Base-by-base conservation (phyloP, 2,113 vertebrate genomes). In the Anthoscopus minutus region DNA sequence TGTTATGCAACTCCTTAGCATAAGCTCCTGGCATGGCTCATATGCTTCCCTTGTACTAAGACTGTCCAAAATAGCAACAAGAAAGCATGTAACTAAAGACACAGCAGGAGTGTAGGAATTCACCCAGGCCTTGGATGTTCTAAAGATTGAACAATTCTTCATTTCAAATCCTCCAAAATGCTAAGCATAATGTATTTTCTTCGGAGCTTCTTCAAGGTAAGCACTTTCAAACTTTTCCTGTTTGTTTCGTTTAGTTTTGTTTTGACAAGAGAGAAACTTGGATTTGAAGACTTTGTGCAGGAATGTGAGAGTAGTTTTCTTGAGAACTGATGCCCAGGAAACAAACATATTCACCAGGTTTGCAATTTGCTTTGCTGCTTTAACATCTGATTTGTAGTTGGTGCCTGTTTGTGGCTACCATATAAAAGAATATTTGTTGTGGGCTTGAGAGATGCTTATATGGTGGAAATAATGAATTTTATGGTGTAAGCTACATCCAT, bases 121-220 rank as follows among this genome's bases (percentile, higher is more conserved):
- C 95, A 92, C 94, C 89, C 94, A 91, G 95, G 96, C 96, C 94
- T 96, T 92, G 96, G 92, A 95, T 94, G 77, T 87, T 80, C 74
- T 58, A 66, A 92, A 84, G 80, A 85, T 35, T 80, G 78, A 81
- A 88, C 92, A 95, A 90, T 79, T 94, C 86, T 70, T 96, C 73
- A 38, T 86, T 97, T 93, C 80, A 88, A 94, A 72, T 57, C 84
- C 56, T 94, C 94, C 97, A 98, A 97, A 97, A 99, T 98, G 98
- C 96, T 99, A 72, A 97, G 98, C 90, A 94, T 98, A 81, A 92
- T 98, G 97, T 98, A 97, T 96, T 98, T 99, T 89, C 98, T 99
- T 80, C 98, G 97, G 88, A 97, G 98, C 91, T 97, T 99, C 97
- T 98, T 99, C 94, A 98, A 98, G 98, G 98, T 99, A 98, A 98